Base-by-base conservation (phyloP, 2,797 vertebrate genomes). In the Pyrocephalus nanus region DNA sequence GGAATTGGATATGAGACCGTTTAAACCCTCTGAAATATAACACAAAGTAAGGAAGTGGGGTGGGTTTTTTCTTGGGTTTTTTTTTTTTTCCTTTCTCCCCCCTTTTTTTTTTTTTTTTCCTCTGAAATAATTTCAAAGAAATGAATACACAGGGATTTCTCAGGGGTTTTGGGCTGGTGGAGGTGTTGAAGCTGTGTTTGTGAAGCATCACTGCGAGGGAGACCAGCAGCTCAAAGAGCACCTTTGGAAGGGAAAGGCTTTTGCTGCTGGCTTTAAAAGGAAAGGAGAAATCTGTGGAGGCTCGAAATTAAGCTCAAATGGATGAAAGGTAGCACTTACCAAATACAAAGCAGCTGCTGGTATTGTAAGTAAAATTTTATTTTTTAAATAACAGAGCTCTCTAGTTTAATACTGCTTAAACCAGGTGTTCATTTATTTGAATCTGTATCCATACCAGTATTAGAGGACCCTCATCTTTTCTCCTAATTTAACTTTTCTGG, bases 1-100 rank as follows among this genome's bases (percentile, higher is more conserved):
- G 98, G 97, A 98, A 98, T 98, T 97, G 98, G 98, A 98, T 98
- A 98, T 97, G 97, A 97, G 96, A 98, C 97, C 98, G 97, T 97
- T 98, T 98, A 97, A 98, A 97, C 96, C 98, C 98, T 98, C 97
- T 98, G 98, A 98, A 98, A 98, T 97, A 96, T 83, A 98, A 97
- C 97, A 97, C 96, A 96, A 97, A 98, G 97, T 94, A 94, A 97
- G 97, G 97, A 97, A 98, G 95, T 95, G 77, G 34, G 19, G 40
- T 8, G 12, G 18, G 10, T 71, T 22, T 19, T 20, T 21, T 10
- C 45, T 22, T 47, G 45, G 21, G 4, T 42, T 4, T 34, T 69
- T 53, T 75, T 42, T 21, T 23, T 29, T 8, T 12, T 8, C 11
- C 8, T 27, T 12, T 5, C 34, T 10, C 26, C 23, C 38, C 26